These are phyloP conservation scores for Apamea sordens DNA, from an alignment of 2,888 invertebrate species.

Conservation along the genomic window DNA sequence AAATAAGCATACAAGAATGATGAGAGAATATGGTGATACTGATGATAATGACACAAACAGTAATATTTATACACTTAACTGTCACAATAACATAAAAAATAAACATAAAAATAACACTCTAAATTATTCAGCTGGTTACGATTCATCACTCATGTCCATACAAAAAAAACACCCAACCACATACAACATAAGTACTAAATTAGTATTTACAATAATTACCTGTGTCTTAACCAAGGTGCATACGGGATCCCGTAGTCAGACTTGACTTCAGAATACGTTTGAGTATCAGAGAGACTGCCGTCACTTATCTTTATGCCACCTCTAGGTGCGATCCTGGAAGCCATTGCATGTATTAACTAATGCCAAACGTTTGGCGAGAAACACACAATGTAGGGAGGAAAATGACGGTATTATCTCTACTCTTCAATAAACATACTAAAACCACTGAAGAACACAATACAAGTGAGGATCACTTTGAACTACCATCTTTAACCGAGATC, in stretches of 20 bases:
- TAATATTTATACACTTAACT: slow-evolving; percentile 45
- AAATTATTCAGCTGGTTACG: slow-evolving; percentile 51
- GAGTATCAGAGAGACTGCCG: slow-evolving; percentile 96
- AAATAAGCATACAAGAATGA: slow-evolving; percentile 62
- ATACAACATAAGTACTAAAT: slow-evolving; percentile 64
- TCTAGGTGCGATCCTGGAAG: slow-evolving; percentile 86
- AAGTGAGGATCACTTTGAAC: slow-evolving; percentile 11
- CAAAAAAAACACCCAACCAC: slow-evolving; percentile 63
- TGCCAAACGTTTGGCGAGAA: slow-evolving; percentile 18
- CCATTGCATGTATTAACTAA: slow-evolving; percentile 52
- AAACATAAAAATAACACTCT: slow-evolving; percentile 42
- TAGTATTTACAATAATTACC: slow-evolving; percentile 83
- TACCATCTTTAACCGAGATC: slow-evolving; percentile 7
- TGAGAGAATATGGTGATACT: slow-evolving; percentile 49
- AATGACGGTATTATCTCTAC: not conserved
- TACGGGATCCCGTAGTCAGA: slow-evolving; percentile 96
- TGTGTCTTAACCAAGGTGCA: slow-evolving; percentile 96
- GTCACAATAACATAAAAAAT: slow-evolving; percentile 55
- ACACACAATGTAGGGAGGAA: slow-evolving; percentile 7
- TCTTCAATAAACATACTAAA: not conserved
- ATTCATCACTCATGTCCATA: slow-evolving; percentile 58
- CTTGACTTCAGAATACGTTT: slow-evolving; percentile 93
- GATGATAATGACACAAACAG: slow-evolving; percentile 54
- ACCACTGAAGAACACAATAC: slow-evolving; percentile 6
- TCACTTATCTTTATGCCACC: slow-evolving; percentile 92